Evolutionary conservation across 30 jellyfish, hydroid and myxozoan genomes (phyloP).

Genomic region (Mastigias papua): DNA sequence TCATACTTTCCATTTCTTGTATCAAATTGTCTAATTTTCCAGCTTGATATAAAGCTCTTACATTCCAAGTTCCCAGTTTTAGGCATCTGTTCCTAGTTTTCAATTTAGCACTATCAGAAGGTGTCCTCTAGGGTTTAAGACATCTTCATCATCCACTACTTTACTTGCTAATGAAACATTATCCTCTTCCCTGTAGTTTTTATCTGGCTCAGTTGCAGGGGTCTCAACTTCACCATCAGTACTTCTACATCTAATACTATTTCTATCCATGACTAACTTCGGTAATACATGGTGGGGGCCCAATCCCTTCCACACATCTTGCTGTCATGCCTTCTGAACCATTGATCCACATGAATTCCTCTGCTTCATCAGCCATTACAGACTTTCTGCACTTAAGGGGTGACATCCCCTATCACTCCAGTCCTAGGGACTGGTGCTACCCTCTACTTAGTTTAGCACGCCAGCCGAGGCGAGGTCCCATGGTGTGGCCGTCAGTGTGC

Average conservation of each 20-base stretch:
- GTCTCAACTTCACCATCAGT: background rate
- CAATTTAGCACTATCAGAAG: background rate
- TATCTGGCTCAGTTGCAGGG: constrained; percentile 18
- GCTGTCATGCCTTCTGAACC: constrained; percentile 25
- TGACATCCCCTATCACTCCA: constrained; percentile 4
- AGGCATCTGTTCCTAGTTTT: background rate
- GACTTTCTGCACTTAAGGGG: constrained; percentile 15
- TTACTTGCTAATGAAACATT: background rate
- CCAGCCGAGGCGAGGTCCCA: constrained; percentile 24
- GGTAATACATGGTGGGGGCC: background rate
- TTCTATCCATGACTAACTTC: background rate
- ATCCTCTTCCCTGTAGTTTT: constrained; percentile 22
- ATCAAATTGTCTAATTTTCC: constrained; percentile 3
- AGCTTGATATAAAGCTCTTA: background rate
- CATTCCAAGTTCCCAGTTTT: background rate
- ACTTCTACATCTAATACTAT: background rate
- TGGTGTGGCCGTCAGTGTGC: constrained; percentile 21
- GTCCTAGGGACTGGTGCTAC: constrained; percentile 1
- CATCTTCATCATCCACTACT: background rate
- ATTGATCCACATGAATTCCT: constrained; percentile 3
- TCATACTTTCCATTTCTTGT: constrained; percentile 12
- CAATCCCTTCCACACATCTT: constrained; percentile 23
- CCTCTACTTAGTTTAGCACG: constrained; percentile 11
- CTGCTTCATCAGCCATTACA: constrained; percentile 9
- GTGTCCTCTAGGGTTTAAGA: constrained; percentile 1